Conservation (phyloP, 2,797 vertebrate species). For the Falco naumanni region DNA sequence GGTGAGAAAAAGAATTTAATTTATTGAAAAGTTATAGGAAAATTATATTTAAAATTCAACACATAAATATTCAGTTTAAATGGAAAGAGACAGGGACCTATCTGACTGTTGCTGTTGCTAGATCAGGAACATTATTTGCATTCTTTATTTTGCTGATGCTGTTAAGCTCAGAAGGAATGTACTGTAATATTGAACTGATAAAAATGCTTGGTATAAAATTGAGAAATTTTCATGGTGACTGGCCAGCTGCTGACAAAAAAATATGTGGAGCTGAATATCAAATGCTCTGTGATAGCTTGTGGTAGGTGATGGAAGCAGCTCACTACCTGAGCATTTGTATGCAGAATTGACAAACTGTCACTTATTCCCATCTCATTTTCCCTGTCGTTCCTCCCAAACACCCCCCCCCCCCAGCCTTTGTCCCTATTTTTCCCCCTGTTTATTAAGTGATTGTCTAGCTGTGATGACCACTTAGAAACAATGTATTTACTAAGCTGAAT, state of each 20-base stretch:
- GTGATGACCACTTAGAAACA: not conserved
- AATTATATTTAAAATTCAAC: conserved; percentile 72
- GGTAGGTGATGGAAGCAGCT: not conserved
- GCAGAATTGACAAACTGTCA: not conserved
- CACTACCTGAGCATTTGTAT: not conserved
- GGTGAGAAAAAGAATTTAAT: conserved; percentile 6
- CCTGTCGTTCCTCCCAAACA: no score
- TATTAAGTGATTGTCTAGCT: not conserved
- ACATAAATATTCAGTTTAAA: not conserved
- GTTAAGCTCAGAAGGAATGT: conserved; percentile 1
- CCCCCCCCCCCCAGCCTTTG: not conserved
- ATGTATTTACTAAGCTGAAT: not conserved
- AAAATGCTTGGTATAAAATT: conserved; percentile 46
- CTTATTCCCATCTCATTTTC: not conserved
- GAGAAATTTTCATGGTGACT: not conserved
- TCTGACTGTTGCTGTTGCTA: not conserved
- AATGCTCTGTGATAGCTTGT: not conserved
- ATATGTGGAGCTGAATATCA: not conserved
- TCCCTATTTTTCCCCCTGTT: not conserved
- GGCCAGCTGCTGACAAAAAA: not conserved
- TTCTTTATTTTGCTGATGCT: conserved; percentile 70
- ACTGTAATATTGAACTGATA: conserved; percentile 25
- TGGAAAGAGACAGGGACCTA: not conserved
- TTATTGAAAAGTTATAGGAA: conserved; percentile 60
- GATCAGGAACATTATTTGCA: conserved; percentile 64